phyloP scores from a whole-genome alignment of 2,797 vertebrate species.

The Mus minutoides region DNA sequence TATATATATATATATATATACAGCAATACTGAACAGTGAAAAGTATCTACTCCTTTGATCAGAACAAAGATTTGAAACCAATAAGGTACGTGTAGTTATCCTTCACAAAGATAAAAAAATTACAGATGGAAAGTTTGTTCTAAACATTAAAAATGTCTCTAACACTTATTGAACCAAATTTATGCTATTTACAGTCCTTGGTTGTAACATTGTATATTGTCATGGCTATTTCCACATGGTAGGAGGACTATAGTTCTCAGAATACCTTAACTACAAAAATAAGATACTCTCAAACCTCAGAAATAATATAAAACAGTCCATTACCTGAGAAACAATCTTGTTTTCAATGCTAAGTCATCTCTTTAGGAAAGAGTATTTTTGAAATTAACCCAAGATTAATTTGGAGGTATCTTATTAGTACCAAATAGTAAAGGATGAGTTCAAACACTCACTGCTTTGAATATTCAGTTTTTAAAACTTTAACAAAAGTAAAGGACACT shows the following conservation, averaged over 20 bases:
- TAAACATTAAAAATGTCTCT: background rate
- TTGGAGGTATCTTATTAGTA: background rate
- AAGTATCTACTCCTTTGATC: background rate
- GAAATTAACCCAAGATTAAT: slow-evolving; percentile 27
- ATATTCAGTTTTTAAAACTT: background rate
- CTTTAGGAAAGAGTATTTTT: slow-evolving; percentile 6
- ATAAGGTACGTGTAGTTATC: background rate
- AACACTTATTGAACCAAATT: background rate
- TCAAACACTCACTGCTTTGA: background rate
- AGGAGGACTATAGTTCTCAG: background rate
- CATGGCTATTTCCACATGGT: background rate
- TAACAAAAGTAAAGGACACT: background rate
- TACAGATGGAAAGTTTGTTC: background rate
- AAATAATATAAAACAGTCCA: background rate
- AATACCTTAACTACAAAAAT: background rate
- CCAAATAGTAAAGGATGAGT: background rate
- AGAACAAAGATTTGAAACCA: background rate
- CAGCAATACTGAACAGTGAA: slow-evolving; percentile 36
- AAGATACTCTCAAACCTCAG: background rate
- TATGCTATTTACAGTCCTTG: slow-evolving; percentile 15
- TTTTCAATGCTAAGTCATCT: slow-evolving; percentile 32
- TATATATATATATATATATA: too few relatives aligned
- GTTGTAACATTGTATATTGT: slow-evolving; percentile 17
- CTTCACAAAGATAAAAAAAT: background rate
- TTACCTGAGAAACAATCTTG: slow-evolving; percentile 21